These are phyloP conservation scores for Pristionchus japonicus DNA, from an alignment of 2,888 invertebrate species.

Conservation along the genomic window DNA sequence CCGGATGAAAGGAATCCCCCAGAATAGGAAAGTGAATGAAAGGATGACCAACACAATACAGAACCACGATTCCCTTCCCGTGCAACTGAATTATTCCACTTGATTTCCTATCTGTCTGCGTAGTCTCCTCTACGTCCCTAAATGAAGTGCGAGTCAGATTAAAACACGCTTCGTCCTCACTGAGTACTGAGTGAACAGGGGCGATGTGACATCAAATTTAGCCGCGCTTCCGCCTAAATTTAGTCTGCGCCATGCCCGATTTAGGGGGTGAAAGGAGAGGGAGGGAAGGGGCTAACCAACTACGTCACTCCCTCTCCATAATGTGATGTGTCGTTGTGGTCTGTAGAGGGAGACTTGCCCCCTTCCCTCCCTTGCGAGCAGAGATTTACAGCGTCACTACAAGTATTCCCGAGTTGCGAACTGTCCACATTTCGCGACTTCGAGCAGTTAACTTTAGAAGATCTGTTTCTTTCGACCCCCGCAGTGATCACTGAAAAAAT, in stretches of 20 bases:
- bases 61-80: neutral
- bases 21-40: neutral
- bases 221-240: conserved; percentile 11
- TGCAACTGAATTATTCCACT: neutral
- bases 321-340: conserved; percentile 39
- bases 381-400: neutral
- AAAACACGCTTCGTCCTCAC: neutral
- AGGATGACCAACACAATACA: neutral
- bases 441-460: too few relatives aligned
- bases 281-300: neutral
- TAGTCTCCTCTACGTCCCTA: neutral
- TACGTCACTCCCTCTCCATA: conserved; percentile 27
- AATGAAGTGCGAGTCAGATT: too few relatives aligned
- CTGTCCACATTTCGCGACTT: too few relatives aligned
- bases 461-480: too few relatives aligned
- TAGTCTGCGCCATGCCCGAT: neutral
- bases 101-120: neutral
- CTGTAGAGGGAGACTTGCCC: neutral
- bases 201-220: neutral
- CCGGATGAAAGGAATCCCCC: neutral
- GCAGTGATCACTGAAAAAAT: too few relatives aligned
- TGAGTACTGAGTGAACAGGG: neutral
- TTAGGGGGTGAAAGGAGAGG: neutral
- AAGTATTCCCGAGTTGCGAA: too few relatives aligned
- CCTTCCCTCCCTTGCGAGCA: neutral